Evolutionary conservation across 2,797 vertebrate genomes (phyloP), one percentile per base, ranked within the genome.

Genomic region (Hipposideros larvatus): DNA sequence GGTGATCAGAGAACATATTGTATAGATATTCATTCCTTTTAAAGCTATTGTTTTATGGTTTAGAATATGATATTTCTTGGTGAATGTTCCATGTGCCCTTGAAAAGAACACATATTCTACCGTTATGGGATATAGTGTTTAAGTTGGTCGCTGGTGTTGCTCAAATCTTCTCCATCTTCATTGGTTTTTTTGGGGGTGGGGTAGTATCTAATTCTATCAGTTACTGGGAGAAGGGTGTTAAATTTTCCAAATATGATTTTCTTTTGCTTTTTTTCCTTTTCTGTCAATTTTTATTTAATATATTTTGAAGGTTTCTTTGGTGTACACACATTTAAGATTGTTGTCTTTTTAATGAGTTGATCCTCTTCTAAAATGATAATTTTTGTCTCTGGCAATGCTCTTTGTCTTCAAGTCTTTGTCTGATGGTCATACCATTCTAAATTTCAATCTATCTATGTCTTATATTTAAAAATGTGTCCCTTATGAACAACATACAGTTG

Each of bases 221-320:
- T 82, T 86, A 82, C 31, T 71, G 31, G 59, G 59, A 75, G 74
- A 88, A 90, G 13, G 34, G 26, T 63, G 14, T 68, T 90, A 86
- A 51, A 46, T 28, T 77, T 85, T 85, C 21, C 10, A 63, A 24
- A 19, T 57, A 82, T 24, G 68, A 80, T 59, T 93, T 5, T 48
- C 59, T 92, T 94, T 96, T 6, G 55, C 53, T 70, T 16, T 80
- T 66, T 80, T 19, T 51, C 26, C 31, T 18, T 28, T 41, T 82
- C 21, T 74, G 9, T 82, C 24, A 55, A 53, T 57, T 84, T 96
- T 96, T 74, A 18, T 68, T 55, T 90, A 90, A 22, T 68, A 19
- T 80, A 70, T 86, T 95, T 92, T 80, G 79, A 68, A 85, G 5
- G 55, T 90, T 22, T 55, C 2, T 88, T 88, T 66, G 73, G 16